These are phyloP conservation scores for Trochalopteron elliotii DNA, from an alignment of 2,113 vertebrate species.

Conservation along the genomic window DNA sequence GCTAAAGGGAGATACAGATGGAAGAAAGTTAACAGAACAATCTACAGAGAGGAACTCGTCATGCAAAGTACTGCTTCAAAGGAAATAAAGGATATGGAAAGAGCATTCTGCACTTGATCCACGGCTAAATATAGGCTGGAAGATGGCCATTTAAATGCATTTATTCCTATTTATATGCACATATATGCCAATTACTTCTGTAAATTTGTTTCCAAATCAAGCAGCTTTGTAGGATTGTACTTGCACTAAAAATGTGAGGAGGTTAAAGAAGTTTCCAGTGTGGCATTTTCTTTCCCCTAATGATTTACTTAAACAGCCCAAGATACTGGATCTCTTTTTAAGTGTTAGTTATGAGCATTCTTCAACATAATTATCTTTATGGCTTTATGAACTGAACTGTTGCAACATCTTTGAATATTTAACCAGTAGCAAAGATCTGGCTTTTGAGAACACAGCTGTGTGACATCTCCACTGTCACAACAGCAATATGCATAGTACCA, in stretches of 20 bases:
- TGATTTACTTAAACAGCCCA: not conserved
- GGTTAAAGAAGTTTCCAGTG: not conserved
- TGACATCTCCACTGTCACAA: not conserved
- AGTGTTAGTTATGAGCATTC: not conserved
- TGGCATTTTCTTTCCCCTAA: not conserved
- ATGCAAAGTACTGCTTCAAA: constrained; percentile 27
- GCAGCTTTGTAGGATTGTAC: not conserved
- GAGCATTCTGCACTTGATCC: not conserved
- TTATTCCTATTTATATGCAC: constrained; percentile 21
- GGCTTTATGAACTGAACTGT: not conserved
- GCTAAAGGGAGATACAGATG: constrained; percentile 37
- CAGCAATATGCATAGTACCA: not conserved
- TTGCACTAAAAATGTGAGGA: not conserved
- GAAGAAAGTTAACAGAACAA: constrained; percentile 44
- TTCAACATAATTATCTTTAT: not conserved
- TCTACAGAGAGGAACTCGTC: constrained; percentile 24
- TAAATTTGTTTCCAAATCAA: constrained; percentile 17
- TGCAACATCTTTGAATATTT: not conserved
- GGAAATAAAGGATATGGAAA: constrained; percentile 26
- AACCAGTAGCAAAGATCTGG: not conserved
- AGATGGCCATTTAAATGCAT: constrained; percentile 7
- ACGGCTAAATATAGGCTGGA: constrained; percentile 29
- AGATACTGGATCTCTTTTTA: not conserved
- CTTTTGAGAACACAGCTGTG: not conserved
- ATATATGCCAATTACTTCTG: not conserved